These are phyloP conservation scores for Corythornis cristatus DNA, from an alignment of 2,113 vertebrate genomes.

Conservation along the genomic window DNA sequence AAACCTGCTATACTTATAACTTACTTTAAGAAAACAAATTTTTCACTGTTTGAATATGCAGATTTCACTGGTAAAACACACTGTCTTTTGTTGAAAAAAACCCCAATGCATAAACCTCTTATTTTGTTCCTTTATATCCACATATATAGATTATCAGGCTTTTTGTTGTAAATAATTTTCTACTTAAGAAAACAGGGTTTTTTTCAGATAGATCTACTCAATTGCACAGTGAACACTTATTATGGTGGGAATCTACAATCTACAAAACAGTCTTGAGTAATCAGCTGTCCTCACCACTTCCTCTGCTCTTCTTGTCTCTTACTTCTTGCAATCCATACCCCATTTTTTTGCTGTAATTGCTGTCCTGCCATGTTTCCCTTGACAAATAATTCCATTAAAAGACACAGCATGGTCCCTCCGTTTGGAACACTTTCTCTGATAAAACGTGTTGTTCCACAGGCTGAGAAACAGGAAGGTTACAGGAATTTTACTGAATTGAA, in stretches of 20 bases:
- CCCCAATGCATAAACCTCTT: background rate
- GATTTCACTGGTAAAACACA: background rate
- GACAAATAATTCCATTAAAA: slow-evolving; percentile 36
- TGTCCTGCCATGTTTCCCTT: background rate
- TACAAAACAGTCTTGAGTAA: background rate
- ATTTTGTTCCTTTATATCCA: background rate
- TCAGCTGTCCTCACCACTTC: background rate
- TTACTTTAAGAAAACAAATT: background rate
- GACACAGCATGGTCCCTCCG: background rate
- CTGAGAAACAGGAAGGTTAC: background rate
- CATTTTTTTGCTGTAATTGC: background rate
- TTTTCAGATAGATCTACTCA: background rate
- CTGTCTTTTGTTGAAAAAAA: background rate
- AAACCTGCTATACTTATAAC: background rate
- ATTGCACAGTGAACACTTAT: background rate
- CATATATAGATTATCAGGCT: background rate
- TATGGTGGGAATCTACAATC: background rate
- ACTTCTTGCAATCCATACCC: background rate
- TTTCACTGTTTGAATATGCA: background rate
- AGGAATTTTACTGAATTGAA: slow-evolving; percentile 1
- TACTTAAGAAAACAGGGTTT: background rate
- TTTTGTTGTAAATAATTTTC: background rate
- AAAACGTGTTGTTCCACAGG: background rate
- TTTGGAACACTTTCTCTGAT: background rate
- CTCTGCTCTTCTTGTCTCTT: background rate